Evolutionary conservation across 2,888 invertebrate genomes (phyloP).

Genomic region (Lepetodrilus schrolli): DNA sequence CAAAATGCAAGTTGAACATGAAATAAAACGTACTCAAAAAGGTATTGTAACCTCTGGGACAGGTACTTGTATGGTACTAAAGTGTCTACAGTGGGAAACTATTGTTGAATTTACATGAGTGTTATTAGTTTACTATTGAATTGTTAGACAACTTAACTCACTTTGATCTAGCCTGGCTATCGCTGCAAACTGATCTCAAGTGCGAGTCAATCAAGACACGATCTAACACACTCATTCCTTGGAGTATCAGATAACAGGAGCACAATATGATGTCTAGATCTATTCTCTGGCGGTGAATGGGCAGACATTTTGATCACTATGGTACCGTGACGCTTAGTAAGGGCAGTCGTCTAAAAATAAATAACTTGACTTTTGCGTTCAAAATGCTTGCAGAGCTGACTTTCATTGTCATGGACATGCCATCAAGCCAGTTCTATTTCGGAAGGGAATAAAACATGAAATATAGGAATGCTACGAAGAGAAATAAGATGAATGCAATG

Average conservation of each 20-base stretch:
- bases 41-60: too few species aligned
- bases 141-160: too few species aligned
- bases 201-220: neutral
- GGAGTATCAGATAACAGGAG: neutral
- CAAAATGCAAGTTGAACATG: too few species aligned
- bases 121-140: too few species aligned
- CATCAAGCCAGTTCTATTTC: neutral
- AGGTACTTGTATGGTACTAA: too few species aligned
- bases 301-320: slow-evolving; percentile 34
- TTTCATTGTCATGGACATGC: neutral
- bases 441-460: slow-evolving; percentile 27
- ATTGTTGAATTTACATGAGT: too few species aligned
- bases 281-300: neutral
- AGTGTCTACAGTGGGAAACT: too few species aligned
- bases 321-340: slow-evolving; percentile 30
- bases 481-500: slow-evolving; percentile 37
- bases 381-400: neutral
- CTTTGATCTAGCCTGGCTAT: too few species aligned
- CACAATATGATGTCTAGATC: neutral
- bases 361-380: neutral
- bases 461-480: slow-evolving; percentile 36
- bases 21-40: too few species aligned
- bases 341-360: slow-evolving; percentile 16
- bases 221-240: neutral
- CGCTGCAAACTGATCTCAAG: neutral